phyloP scores from a whole-genome alignment of 2,888 invertebrate species.

The Diogma glabrata region DNA sequence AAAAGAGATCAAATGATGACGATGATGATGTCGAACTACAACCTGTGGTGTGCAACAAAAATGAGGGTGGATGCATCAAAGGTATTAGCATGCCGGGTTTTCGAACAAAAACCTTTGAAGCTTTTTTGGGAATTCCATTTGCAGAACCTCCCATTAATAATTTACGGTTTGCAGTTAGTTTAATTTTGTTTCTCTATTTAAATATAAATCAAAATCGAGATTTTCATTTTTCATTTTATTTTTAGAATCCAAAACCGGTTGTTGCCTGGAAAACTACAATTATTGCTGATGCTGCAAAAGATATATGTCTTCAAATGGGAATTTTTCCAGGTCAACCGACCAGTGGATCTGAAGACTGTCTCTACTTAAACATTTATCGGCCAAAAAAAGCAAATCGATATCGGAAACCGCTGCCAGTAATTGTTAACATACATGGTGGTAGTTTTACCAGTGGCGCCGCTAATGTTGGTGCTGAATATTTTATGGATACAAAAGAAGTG shows the following conservation, averaged over 20 bases:
- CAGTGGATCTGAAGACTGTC: conserved; percentile 39
- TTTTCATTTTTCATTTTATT: too few relatives aligned
- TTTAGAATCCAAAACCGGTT: too few relatives aligned
- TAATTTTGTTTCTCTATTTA: too few relatives aligned
- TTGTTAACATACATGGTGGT: conserved; percentile 43
- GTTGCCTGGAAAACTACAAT: too few relatives aligned
- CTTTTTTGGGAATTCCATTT: conserved; percentile 69
- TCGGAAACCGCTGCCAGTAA: conserved; percentile 32
- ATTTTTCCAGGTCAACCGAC: conserved; percentile 18
- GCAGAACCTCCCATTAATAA: conserved; percentile 56
- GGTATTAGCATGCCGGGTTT: conserved; percentile 26
- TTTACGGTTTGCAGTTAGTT: conserved; percentile 47
- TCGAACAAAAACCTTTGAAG: conserved; percentile 58
- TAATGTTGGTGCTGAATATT: conserved; percentile 39
- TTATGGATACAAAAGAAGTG: conserved; percentile 39
- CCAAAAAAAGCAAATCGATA: conserved; percentile 27
- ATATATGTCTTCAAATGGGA: neutral
- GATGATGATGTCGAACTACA: too few relatives aligned
- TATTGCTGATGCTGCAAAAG: too few relatives aligned
- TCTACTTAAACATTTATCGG: conserved; percentile 40
- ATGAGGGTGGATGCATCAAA: neutral
- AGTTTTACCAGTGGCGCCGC: conserved; percentile 39
- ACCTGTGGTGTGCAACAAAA: too few relatives aligned
- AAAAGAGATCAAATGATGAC: too few relatives aligned
- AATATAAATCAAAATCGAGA: too few relatives aligned